A percentile compares a stretch with the other conserved stretches of the same genome.
Evolutionary conservation across 2,888 invertebrate genomes (phyloP).

Genomic region (Phanerotoma sp.): DNA sequence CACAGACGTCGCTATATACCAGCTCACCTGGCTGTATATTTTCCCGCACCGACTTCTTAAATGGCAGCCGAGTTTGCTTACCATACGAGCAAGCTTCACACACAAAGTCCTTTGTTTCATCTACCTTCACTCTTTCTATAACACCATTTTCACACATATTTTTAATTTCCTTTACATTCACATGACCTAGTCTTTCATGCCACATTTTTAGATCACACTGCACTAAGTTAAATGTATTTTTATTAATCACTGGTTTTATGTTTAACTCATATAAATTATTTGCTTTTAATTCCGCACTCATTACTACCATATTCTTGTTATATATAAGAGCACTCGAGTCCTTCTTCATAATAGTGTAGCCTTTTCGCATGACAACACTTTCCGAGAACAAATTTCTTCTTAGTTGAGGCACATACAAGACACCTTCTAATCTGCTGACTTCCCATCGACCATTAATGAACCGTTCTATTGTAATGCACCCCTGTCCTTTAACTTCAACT

Average conservation of each 20-base stretch:
- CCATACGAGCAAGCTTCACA: conserved; percentile 26
- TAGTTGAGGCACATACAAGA: not conserved
- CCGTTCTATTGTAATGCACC: not conserved
- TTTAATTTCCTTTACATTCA: conserved; percentile 2
- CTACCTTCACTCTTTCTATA: conserved; percentile 11
- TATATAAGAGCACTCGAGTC: conserved; percentile 10
- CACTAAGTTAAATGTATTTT: not conserved
- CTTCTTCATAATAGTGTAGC: conserved; percentile 5
- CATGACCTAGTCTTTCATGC: conserved; percentile 24
- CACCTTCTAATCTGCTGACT: not conserved
- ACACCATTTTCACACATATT: conserved; percentile 3
- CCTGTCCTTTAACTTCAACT: not conserved
- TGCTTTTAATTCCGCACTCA: conserved; percentile 1
- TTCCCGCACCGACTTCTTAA: conserved; percentile 2
- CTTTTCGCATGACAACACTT: not conserved
- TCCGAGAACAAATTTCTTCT: not conserved
- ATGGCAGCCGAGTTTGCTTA: conserved; percentile 23
- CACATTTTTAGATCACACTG: not conserved
- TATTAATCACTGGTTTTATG: not conserved
- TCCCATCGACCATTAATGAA: not conserved
- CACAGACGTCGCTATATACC: conserved; percentile 28
- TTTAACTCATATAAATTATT: conserved; percentile 14
- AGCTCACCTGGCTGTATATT: conserved; percentile 24
- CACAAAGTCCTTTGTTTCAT: conserved; percentile 9
- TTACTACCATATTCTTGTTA: not conserved